Percentiles rank a stretch among this genome's conserved stretches.
Conservation (phyloP, 1,140 invertebrate species). For the Cotesia chilonis region DNA sequence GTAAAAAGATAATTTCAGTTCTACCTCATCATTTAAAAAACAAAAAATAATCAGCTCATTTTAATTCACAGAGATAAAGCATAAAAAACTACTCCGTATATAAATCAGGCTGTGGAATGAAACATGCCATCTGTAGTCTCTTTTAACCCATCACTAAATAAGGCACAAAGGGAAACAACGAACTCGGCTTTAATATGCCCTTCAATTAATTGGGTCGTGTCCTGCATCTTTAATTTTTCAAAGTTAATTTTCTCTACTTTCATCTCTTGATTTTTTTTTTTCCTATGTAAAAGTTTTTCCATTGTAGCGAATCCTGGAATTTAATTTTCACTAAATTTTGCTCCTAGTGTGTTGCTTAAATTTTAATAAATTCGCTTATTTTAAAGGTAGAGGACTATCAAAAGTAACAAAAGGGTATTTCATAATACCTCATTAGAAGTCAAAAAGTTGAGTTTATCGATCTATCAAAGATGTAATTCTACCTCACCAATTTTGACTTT, state of each 20-base stretch:
- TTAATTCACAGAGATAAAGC: slow-evolving; percentile 31
- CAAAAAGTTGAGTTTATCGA: too few species aligned
- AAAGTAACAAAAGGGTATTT: too few species aligned
- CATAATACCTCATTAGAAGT: too few species aligned
- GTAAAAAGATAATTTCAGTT: too few species aligned
- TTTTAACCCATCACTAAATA: slow-evolving; percentile 42
- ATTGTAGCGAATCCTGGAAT: too few species aligned
- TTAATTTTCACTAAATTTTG: too few species aligned
- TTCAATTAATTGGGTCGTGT: slow-evolving; percentile 48
- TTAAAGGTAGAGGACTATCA: too few species aligned
- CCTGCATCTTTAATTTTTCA: slow-evolving; percentile 37
- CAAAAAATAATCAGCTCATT: not conserved
- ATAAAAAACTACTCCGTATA: slow-evolving; percentile 40
- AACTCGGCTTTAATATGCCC: slow-evolving; percentile 34
- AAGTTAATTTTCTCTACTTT: not conserved
- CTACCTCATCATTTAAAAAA: too few species aligned
- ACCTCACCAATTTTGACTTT: not conserved
- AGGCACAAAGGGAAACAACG: slow-evolving; percentile 44
- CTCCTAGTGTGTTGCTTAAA: too few species aligned
- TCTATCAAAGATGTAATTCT: not conserved
- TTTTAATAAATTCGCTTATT: too few species aligned
- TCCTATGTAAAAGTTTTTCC: too few species aligned
- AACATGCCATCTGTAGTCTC: slow-evolving; percentile 41
- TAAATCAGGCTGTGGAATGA: slow-evolving; percentile 37
- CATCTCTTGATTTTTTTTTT: not conserved